Base-by-base conservation (phyloP, 2,888 invertebrate species). In the Drosophila testacea region DNA sequence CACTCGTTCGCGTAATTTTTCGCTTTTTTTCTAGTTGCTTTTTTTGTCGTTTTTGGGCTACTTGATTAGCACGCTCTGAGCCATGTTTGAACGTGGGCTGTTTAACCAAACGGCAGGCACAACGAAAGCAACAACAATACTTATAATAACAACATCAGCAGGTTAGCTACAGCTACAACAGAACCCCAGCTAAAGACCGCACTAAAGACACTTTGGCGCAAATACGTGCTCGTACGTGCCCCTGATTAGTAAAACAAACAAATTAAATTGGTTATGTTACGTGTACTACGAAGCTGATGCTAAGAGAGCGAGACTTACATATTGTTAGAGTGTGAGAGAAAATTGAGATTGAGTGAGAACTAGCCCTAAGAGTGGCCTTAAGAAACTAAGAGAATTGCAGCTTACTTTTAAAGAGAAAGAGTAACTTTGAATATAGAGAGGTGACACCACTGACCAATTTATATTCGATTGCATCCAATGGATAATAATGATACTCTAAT, bases 191-290 rank as follows among this genome's bases (percentile, higher is more conserved):
- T 51, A 81, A 69, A 71, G 77, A 80, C 70, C 81, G 39, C 61
- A 76, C 82, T 66, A 87, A 83, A 81, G 79, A 73, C 84, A 59
- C 67, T 76, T 84, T 76, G 73, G 77, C 59, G 76, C 77, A 77
- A 64, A 78, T 48, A 73, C 84, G 71, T 73, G 80, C 73, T 67
- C 73, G 85, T 84, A 84, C 83, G 88, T 84, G 83, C 78, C 72
- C 78, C 88, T 84, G 88, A 84, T 84, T 84, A 84, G 88, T 87
- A 87, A 84, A 84, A 84, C 83, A 87, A 83, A 83, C 83, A 83
- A 84, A 78, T 84, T 86, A 81, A 81, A 83, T 74, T 83, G 78
- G 71, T 77, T 73, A 69, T 69, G 61, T 50, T 71, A 57, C 47
- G 50, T 44, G 47, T 41, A 46, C 27, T 39, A 48, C 30, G 39